Base-by-base conservation (phyloP, 2,888 invertebrate species). In the Epinotia bilunana region DNA sequence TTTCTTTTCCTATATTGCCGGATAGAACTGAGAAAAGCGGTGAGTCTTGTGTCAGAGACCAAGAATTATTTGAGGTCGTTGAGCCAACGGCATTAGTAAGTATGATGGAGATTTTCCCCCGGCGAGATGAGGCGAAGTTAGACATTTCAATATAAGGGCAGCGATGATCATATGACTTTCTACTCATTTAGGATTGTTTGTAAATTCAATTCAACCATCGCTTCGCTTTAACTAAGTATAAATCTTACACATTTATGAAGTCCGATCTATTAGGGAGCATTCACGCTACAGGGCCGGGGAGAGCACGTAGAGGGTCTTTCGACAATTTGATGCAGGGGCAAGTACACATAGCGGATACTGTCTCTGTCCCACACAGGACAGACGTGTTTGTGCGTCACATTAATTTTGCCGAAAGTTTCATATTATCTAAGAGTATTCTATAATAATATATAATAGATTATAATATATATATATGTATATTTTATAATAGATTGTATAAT, bases 341-440 rank as follows among this genome's bases (percentile, higher is more conserved):
- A 28, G 53, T 53, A 28, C 49, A n/a, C 28, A n/a, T 16, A 49
- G 16, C 49, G 16, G 16, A 58, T 23, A 11, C 18, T 57, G 20
- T 12, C 20, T 5, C 13, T 58, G 23, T 12, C 23, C 58, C n/a
- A 11, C 9, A 20, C 20, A 57, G 11, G 11, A 57, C 18, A 39
- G 13, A 43, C 23, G 39, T 68, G 18, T 57, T 20, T 68, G 58
- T 68, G 68, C 68, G 57, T 58, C 39, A 39, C 57, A 58, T 58
- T 69, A 58, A 68, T 43, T 43, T 46, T 20, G 16, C 68, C 58
- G 12, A 68, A 43, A n/a, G 20, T 53, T 23, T 58, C 43, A 73
- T 67, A 58, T 43, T 67, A 5, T 58, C 58, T 69, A 43, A 23
- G 68, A 68, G n/a, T n/a, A n/a, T n/a, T n/a, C n/a, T n/a, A n/a